Percentiles rank a stretch among this genome's conserved stretches.
phyloP scores from a whole-genome alignment of 92 coral and sea anemone species.

The Anthopleura xanthogrammica region DNA sequence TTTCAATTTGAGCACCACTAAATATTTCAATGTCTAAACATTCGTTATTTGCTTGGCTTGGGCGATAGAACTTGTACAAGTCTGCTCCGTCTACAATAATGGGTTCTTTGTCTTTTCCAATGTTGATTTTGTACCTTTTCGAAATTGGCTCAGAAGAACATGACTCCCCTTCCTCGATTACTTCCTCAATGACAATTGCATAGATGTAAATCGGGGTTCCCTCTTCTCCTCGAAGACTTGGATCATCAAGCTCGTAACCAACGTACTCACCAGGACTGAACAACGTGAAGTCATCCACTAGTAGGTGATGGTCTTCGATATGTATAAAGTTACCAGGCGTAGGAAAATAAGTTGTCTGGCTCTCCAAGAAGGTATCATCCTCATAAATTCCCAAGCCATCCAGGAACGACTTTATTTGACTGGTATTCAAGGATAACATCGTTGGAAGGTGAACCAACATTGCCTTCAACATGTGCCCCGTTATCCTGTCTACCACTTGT shows the following conservation, averaged over 20 bases:
- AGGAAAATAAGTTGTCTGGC: conserved; percentile 29
- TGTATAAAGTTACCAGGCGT: conserved; percentile 64
- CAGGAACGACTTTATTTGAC: conserved; percentile 30
- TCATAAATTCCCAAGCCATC: conserved; percentile 39
- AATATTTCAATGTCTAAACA: conserved; percentile 1
- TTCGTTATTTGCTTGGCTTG: conserved; percentile 26
- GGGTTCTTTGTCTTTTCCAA: conserved; percentile 44
- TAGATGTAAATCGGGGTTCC: conserved; percentile 68
- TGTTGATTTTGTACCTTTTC: conserved; percentile 55
- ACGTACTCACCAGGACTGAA: conserved; percentile 73
- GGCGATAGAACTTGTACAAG: conserved; percentile 63
- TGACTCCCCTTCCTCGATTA: conserved; percentile 2
- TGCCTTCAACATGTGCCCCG: conserved; percentile 29
- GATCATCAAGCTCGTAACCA: conserved; percentile 77
- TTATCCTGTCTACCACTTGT: conserved; percentile 29
- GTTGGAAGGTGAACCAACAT: conserved; percentile 38
- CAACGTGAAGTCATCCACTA: conserved; percentile 41
- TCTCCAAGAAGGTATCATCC: conserved; percentile 24
- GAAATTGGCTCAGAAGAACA: background rate
- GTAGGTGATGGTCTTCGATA: conserved; percentile 56
- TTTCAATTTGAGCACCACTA: no score
- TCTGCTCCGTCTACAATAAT: conserved; percentile 50
- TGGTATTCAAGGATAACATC: conserved; percentile 25
- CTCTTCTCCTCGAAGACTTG: conserved; percentile 55
- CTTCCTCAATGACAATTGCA: conserved; percentile 64